Conservation (phyloP, 2,888 invertebrate species). For the Epistrophe grossulariae region DNA sequence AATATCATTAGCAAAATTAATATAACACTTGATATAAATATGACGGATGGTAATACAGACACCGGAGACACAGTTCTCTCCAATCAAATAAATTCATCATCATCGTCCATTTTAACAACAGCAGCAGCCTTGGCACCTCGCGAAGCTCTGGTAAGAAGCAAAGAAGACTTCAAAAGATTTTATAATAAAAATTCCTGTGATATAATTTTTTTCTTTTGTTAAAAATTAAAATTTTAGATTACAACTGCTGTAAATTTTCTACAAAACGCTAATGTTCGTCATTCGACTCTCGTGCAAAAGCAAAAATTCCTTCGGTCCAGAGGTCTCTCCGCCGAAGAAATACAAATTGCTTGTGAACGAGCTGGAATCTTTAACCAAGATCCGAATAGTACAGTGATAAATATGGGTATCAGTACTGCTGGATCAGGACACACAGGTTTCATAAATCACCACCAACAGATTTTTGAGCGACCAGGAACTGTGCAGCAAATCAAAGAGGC, state of each 20-base stretch:
- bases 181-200: background rate
- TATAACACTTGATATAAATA: constrained; percentile 81
- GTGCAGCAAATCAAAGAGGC: constrained; percentile 87
- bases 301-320: constrained; percentile 91
- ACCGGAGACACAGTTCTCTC: constrained; percentile 81
- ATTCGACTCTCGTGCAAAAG: constrained; percentile 90
- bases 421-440: constrained; percentile 39
- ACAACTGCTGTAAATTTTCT: constrained; percentile 94
- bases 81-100: constrained; percentile 60
- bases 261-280: constrained; percentile 92
- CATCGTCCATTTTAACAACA: constrained; percentile 6
- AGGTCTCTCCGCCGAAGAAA: constrained; percentile 90
- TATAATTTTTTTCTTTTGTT: background rate
- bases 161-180: background rate
- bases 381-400: constrained; percentile 81
- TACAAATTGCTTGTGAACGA: constrained; percentile 89
- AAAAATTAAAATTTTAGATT: constrained; percentile 86
- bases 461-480: constrained; percentile 79
- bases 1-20: constrained; percentile 80
- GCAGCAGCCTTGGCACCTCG: constrained; percentile 78
- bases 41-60: constrained; percentile 82
- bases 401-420: constrained; percentile 79
- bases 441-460: constrained; percentile 78
- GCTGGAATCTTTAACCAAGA: constrained; percentile 84
- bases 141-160: constrained; percentile 80